Conservation (phyloP, 2,888 invertebrate genomes). For the Omphaloscelis lunosa region DNA sequence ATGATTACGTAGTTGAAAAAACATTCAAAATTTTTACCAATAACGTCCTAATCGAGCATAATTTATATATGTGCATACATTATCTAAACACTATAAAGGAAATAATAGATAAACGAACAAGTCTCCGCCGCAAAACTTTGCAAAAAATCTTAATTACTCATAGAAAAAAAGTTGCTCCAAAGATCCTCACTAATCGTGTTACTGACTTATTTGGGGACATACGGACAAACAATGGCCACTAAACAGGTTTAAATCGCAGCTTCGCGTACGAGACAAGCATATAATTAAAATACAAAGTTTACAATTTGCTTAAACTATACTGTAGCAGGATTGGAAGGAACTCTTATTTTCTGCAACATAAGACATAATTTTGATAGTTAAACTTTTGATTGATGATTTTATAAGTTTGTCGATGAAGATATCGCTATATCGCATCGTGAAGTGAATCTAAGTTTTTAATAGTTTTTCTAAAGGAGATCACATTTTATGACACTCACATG, state of each 20-base stretch:
- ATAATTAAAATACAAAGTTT: conserved; percentile 77
- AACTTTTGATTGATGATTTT: conserved; percentile 23
- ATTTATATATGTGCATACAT: conserved; percentile 57
- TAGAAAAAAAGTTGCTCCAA: conserved; percentile 51
- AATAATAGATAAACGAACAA: conserved; percentile 34
- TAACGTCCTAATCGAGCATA: conserved; percentile 34
- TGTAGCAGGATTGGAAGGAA: conserved; percentile 29
- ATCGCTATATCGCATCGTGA: conserved; percentile 57
- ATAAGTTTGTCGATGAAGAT: conserved; percentile 60
- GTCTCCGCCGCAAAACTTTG: conserved; percentile 11
- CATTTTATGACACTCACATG: conserved; percentile 68
- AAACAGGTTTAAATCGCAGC: conserved; percentile 87
- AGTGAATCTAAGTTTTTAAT: conserved; percentile 65
- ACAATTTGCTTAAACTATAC: conserved; percentile 51
- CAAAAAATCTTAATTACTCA: conserved; percentile 54
- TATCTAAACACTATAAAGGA: conserved; percentile 28
- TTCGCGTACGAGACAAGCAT: conserved; percentile 84
- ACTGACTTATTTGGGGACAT: conserved; percentile 76
- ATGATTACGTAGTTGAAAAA: conserved; percentile 36
- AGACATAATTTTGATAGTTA: conserved; percentile 46
- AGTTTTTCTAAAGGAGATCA: conserved; percentile 65
- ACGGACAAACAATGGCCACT: conserved; percentile 80
- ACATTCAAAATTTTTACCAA: conserved; percentile 49
- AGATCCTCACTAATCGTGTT: conserved; percentile 74
- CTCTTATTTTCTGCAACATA: conserved; percentile 47